Percentiles rank a stretch among this genome's conserved stretches.
These are phyloP conservation scores for Araneus ventricosus DNA, from an alignment of 1,140 invertebrate genomes.

Conservation along the genomic window DNA sequence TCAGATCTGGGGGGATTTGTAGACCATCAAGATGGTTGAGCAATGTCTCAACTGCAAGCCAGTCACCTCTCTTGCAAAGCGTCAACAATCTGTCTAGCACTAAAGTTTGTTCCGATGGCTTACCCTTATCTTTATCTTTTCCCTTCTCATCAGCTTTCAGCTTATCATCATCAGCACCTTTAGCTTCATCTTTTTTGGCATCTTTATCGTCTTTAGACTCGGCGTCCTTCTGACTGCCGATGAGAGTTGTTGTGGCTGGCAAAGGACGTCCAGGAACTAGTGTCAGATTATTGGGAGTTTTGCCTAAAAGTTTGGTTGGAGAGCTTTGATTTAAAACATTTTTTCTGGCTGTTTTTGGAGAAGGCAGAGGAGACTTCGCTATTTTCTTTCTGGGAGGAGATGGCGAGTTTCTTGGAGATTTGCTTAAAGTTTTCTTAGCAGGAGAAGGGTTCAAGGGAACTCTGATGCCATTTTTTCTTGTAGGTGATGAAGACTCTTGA, in stretches of 20 bases:
- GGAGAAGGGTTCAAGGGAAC: not conserved
- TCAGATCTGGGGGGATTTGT: conserved; percentile 66
- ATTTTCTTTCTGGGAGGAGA: conserved; percentile 55
- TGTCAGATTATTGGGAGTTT: not conserved
- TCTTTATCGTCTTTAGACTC: not conserved
- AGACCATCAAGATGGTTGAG: conserved; percentile 76
- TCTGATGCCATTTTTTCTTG: conserved; percentile 19
- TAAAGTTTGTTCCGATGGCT: conserved; percentile 34
- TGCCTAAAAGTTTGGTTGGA: conserved; percentile 41
- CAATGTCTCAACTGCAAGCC: conserved; percentile 77
- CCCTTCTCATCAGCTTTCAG: not conserved
- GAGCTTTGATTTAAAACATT: conserved; percentile 14
- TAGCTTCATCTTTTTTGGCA: conserved; percentile 18
- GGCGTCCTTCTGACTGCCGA: not conserved
- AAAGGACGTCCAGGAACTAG: conserved; percentile 39
- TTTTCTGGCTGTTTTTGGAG: conserved; percentile 55
- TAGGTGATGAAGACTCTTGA: conserved; percentile 54
- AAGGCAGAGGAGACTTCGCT: conserved; percentile 48
- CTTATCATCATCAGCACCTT: not conserved
- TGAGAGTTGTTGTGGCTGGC: conserved; percentile 1
- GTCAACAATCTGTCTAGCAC: conserved; percentile 71
- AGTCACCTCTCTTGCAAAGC: conserved; percentile 77
- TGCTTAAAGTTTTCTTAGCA: conserved; percentile 25
- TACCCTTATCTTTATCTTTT: conserved; percentile 17
- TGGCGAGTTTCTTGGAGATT: conserved; percentile 43